A percentile compares a stretch with the other conserved stretches of the same genome.
These are phyloP conservation scores for Zosterops borbonicus DNA, from an alignment of 2,113 vertebrate species.

Conservation along the genomic window DNA sequence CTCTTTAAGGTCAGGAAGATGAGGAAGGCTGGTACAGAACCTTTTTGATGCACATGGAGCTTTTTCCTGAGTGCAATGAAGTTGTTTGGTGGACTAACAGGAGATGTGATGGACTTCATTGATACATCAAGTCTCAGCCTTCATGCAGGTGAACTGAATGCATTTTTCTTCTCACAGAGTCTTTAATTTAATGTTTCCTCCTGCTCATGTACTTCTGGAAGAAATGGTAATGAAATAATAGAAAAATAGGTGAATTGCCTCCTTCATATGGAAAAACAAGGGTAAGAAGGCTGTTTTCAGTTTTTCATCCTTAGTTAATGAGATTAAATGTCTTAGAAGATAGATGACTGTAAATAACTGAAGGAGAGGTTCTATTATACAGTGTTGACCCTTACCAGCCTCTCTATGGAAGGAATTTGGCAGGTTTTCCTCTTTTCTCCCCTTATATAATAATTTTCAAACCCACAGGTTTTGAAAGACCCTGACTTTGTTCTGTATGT, in stretches of 20 bases:
- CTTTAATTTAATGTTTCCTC: background rate
- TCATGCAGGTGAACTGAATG: background rate
- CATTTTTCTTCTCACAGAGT: background rate
- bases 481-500: fast-evolving
- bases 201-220: background rate
- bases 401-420: background rate
- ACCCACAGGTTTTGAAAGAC: background rate
- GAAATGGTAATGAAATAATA: background rate
- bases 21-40: background rate
- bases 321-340: background rate
- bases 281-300: background rate
- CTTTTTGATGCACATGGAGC: background rate
- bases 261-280: background rate
- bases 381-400: background rate
- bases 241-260: background rate
- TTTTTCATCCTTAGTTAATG: background rate
- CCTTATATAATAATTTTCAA: background rate
- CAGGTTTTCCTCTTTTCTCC: background rate
- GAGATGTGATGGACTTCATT: background rate
- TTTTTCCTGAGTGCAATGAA: background rate
- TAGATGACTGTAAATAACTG: background rate
- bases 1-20: background rate
- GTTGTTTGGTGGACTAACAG: background rate
- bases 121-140: background rate
- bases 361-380: background rate